phyloP scores from a whole-genome alignment of 2,888 invertebrate genomes.

The Dasypolia templi region DNA sequence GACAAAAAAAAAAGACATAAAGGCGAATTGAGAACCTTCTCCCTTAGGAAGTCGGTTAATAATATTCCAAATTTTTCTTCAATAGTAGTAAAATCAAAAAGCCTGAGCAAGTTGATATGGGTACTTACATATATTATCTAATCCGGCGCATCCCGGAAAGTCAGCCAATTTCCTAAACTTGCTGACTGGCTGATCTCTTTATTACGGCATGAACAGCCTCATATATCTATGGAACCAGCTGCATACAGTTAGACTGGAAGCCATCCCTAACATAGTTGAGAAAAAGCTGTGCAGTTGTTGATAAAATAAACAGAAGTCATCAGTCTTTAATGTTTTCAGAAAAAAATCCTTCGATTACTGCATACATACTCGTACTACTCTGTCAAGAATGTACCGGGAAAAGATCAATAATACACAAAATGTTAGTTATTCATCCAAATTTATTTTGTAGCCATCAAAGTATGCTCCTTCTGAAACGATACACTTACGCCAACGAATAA shows the following conservation, averaged over 20 bases:
- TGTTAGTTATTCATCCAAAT: too few species aligned
- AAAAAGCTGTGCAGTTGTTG: neutral
- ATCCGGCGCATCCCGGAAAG: neutral
- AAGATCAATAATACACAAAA: too few species aligned
- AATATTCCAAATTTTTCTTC: neutral
- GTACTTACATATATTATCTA: neutral
- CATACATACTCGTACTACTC: too few species aligned
- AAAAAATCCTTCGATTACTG: neutral
- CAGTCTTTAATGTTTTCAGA: neutral
- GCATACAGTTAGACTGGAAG: neutral
- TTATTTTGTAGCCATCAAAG: too few species aligned
- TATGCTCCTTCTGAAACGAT: too few species aligned
- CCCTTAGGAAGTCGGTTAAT: too few species aligned
- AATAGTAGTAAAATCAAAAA: neutral
- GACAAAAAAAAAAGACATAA: too few species aligned
- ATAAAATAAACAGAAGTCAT: neutral
- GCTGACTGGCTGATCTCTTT: neutral
- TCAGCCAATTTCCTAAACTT: neutral
- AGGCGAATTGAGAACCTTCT: too few species aligned
- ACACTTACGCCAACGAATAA: too few species aligned
- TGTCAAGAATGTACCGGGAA: too few species aligned
- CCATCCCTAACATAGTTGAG: neutral
- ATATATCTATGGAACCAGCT: neutral
- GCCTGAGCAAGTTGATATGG: neutral
- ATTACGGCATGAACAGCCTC: neutral